A percentile compares a stretch with the other conserved stretches of the same genome.
These are phyloP conservation scores for Melopsittacus undulatus DNA, from an alignment of 2,797 vertebrate genomes.

Conservation along the genomic window DNA sequence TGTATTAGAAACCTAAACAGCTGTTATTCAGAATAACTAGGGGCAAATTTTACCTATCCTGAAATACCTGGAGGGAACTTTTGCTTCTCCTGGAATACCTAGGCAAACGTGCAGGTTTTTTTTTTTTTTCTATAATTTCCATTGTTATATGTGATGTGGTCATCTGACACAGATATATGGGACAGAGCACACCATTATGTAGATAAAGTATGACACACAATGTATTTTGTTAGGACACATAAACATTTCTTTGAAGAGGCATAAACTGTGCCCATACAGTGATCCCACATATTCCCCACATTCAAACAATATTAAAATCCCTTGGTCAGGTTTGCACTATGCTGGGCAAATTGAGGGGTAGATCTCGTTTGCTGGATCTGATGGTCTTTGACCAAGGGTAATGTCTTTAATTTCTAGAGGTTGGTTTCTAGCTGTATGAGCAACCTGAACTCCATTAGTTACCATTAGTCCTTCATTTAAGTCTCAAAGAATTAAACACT, in stretches of 20 bases:
- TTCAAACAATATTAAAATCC: not conserved
- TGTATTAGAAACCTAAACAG: not conserved
- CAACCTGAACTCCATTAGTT: not conserved
- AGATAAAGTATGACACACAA: not conserved
- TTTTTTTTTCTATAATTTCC: not conserved
- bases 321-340: not conserved
- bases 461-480: not conserved
- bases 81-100: not conserved
- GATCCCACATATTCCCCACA: rapidly evolving
- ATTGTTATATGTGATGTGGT: rapidly evolving
- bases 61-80: not conserved
- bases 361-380: not conserved
- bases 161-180: not conserved
- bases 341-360: not conserved
- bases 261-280: not conserved
- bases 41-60: not conserved
- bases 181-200: not conserved
- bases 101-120: not conserved
- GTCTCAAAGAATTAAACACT: not conserved
- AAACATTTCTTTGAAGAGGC: not conserved
- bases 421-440: rapidly evolving
- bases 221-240: not conserved
- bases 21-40: not conserved
- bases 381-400: not conserved
- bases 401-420: not conserved